Base-by-base conservation (phyloP, 2,113 vertebrate species). In the Anser cygnoides region DNA sequence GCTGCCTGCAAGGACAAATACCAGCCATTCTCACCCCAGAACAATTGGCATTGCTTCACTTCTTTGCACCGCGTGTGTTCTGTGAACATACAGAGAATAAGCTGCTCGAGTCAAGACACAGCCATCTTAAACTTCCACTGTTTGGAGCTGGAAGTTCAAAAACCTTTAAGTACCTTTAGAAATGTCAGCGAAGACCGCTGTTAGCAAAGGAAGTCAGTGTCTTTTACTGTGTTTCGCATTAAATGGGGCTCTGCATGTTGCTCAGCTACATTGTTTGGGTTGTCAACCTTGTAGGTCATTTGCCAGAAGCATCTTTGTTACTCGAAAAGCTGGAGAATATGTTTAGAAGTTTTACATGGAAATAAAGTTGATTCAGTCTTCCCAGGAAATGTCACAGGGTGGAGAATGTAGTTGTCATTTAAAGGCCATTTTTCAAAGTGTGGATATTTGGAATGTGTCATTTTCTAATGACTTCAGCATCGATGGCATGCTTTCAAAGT, bases 21-120 rank as follows among this genome's bases (percentile, higher is more conserved):
- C 29, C 52, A 49, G 14, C 65, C 29, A 0, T 5, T 52, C 68
- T 37, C 77, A 66, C 17, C 41, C 57, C 35, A 31, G 44, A 77
- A n/a, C 12, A 5, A 3, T 11, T 37, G 20, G 33, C 71, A 25
- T 3, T 35, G 6, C 20, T 29, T 84, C 28, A 17, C 7, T 0
- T 9, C 54, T 67, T 15, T 17, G 13, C 22, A 13, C 28, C 1
- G 0, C 1, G 0, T 39, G 25, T n/a, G 22, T 11, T 75, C 2
- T 29, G 9, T 31, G 26, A 4, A 2, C 5, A 29, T n/a, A 33
- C 0, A 1, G 39, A 37, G 62, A 73, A 11, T 57, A 26, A 14
- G 8, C 37, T 73, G 39, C 46, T 74, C 0, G 0, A 31, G 1
- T 49, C 39, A 46, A 59, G 67, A 11, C 50, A 55, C 29, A 12